These are phyloP conservation scores for Montipora capitata DNA, from an alignment of 92 coral and sea anemone genomes.

Conservation along the genomic window DNA sequence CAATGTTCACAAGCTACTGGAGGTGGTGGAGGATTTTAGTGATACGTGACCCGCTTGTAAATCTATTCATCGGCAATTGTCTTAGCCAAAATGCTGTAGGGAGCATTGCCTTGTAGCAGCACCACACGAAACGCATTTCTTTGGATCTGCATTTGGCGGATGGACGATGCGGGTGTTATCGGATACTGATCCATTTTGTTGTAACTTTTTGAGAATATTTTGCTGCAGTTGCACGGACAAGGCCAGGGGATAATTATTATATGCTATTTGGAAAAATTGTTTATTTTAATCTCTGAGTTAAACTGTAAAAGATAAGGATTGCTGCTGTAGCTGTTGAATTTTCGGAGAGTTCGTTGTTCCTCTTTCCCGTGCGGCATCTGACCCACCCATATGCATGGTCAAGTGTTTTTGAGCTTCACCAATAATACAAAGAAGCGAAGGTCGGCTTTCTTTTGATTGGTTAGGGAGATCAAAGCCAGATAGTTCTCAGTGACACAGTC, in stretches of 20 bases:
- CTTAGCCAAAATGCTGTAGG: conserved; percentile 16
- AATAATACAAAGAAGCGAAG: not conserved
- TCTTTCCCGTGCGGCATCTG: too few species aligned
- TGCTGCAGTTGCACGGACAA: not conserved
- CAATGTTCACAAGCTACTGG: conserved; percentile 92
- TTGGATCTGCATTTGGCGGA: not conserved
- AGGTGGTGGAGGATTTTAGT: conserved; percentile 90
- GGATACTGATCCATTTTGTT: not conserved
- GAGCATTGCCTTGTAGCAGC: not conserved
- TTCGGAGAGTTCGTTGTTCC: too few species aligned
- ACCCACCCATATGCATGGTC: too few species aligned
- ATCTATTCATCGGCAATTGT: not conserved
- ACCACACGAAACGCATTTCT: not conserved
- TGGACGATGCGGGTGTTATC: not conserved
- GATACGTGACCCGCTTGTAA: conserved; percentile 70
- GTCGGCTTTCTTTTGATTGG: not conserved
- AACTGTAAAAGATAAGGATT: too few species aligned
- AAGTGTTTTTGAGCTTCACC: not conserved
- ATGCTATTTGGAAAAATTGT: too few species aligned
- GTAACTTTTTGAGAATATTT: not conserved
- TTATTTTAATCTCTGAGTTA: not conserved
- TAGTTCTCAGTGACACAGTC: not conserved
- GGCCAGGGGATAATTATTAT: too few species aligned
- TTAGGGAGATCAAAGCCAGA: not conserved
- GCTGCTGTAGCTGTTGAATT: too few species aligned